phyloP scores from a whole-genome alignment of 2,797 vertebrate species.

The Dendrocincla tyrannina region DNA sequence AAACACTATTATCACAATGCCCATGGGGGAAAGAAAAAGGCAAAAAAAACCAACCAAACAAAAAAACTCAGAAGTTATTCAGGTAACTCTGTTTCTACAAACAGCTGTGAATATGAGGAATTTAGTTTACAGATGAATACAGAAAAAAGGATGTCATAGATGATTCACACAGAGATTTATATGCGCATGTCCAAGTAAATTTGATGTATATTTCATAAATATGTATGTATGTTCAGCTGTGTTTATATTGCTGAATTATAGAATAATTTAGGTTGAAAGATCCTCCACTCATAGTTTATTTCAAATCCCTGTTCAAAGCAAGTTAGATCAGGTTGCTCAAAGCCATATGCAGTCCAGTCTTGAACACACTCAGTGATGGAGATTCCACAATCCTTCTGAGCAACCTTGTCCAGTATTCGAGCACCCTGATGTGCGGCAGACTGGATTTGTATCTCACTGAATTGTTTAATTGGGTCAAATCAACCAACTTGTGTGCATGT shows the following conservation, averaged over 20 bases:
- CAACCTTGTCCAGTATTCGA: neutral
- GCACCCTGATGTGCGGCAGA: neutral
- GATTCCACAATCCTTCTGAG: neutral
- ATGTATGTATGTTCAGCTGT: neutral
- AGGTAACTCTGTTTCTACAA: neutral
- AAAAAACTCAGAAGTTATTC: neutral
- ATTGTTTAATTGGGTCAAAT: neutral
- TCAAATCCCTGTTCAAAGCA: neutral
- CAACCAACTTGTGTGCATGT: neutral
- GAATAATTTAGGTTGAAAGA: neutral
- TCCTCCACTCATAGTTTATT: neutral
- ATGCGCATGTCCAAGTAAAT: neutral
- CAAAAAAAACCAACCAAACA: neutral
- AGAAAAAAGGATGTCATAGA: neutral
- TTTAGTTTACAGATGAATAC: neutral
- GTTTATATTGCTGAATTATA: neutral
- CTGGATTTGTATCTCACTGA: neutral
- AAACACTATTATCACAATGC: neutral
- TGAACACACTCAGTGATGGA: neutral
- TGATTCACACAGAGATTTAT: neutral
- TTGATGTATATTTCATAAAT: neutral
- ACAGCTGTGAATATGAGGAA: neutral
- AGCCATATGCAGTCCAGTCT: neutral
- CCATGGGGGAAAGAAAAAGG: too few species aligned
- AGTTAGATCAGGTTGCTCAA: neutral